Evolutionary conservation across 2,888 invertebrate species (phyloP).

Genomic region (Pyralis farinalis): DNA sequence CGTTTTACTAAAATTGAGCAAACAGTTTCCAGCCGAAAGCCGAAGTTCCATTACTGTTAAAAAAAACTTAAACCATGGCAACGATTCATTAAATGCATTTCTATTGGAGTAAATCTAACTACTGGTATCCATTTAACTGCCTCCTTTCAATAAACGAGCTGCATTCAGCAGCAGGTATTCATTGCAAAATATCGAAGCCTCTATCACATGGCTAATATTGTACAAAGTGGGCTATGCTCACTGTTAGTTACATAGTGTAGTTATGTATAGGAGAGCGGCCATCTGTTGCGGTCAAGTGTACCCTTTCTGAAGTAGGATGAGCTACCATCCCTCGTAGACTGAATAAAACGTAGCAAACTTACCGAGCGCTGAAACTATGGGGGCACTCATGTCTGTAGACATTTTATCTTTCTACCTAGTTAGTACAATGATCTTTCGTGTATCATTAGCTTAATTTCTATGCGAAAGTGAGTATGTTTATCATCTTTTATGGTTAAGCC

Average conservation of each 20-base stretch:
- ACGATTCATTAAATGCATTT: background rate
- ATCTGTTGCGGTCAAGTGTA: constrained; percentile 71
- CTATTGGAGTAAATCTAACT: background rate
- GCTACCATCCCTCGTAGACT: constrained; percentile 40
- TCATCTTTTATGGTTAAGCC: no score
- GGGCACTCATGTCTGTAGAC: no score
- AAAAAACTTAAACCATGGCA: background rate
- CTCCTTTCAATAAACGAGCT: background rate
- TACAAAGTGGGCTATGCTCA: background rate
- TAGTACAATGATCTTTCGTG: no score
- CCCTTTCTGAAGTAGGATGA: constrained; percentile 24
- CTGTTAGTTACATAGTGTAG: background rate
- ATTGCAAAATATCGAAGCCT: background rate
- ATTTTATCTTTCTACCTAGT: no score
- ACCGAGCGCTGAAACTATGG: no score
- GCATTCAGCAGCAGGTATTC: background rate
- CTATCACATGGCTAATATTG: background rate
- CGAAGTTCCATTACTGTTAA: no score
- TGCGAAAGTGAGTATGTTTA: no score
- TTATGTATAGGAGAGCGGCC: constrained; percentile 43
- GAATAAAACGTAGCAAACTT: no score
- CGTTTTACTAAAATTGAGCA: no score
- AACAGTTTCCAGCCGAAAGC: no score
- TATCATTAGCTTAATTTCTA: no score
- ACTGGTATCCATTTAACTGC: background rate